These are phyloP conservation scores for Tetragonisca angustula DNA, from an alignment of 2,888 invertebrate genomes.

Conservation along the genomic window DNA sequence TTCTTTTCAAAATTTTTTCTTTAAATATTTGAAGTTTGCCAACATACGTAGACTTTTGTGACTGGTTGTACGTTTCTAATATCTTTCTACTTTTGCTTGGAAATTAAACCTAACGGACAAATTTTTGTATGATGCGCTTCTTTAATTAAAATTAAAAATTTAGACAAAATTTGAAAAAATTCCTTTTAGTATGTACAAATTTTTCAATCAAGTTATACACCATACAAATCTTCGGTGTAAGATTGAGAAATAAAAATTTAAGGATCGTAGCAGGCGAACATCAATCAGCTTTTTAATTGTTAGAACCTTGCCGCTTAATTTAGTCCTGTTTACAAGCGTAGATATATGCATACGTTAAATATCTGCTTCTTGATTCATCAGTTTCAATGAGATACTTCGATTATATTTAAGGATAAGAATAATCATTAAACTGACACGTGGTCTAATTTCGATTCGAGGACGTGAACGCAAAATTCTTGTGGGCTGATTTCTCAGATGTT, in stretches of 20 bases:
- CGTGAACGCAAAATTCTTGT: slow-evolving; percentile 58
- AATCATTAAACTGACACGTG: slow-evolving; percentile 25
- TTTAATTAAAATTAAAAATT: no score
- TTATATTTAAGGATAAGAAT: slow-evolving; percentile 30
- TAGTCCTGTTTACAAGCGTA: background rate
- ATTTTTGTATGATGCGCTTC: background rate
- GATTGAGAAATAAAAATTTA: no score
- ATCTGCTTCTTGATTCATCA: background rate
- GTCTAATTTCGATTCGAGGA: slow-evolving; percentile 62
- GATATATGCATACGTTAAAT: background rate
- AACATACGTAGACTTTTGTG: no score
- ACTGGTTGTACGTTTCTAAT: background rate
- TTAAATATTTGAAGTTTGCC: no score
- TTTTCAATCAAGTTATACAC: no score
- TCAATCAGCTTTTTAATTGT: background rate
- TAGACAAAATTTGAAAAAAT: no score
- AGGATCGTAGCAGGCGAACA: no score
- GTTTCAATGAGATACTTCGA: background rate
- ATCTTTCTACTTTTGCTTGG: slow-evolving; percentile 50
- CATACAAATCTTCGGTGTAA: no score
- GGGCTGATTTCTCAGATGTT: slow-evolving; percentile 42
- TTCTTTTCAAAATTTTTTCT: no score
- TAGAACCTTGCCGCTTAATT: background rate
- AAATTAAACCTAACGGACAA: background rate
- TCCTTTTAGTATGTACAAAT: no score